phyloP scores from a whole-genome alignment of 2,113 vertebrate genomes.

The Sorex araneus region DNA sequence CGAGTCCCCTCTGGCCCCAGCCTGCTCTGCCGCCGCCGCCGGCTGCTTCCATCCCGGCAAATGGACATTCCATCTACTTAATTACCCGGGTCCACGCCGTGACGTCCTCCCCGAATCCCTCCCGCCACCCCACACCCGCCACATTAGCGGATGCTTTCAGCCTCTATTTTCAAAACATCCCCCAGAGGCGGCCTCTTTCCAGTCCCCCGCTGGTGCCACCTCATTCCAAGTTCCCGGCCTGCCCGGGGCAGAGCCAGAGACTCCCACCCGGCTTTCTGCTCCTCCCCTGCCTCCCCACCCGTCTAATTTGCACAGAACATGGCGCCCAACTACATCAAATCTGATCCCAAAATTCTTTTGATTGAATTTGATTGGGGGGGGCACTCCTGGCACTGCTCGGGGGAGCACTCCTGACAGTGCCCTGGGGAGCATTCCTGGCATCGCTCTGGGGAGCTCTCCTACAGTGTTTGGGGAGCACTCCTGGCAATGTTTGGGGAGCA shows the following conservation, averaged over 20 bases:
- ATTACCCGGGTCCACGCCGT: slow-evolving; percentile 47
- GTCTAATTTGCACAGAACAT: neutral
- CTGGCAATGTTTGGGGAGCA: too few species aligned
- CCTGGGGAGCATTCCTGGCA: too few species aligned
- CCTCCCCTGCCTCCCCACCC: neutral
- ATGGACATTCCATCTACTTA: slow-evolving; percentile 60
- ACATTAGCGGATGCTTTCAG: slow-evolving; percentile 54
- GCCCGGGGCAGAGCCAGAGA: too few species aligned
- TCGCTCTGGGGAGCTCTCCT: too few species aligned
- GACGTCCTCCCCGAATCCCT: neutral
- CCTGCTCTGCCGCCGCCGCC: neutral
- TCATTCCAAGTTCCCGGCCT: neutral
- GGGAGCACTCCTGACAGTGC: too few species aligned
- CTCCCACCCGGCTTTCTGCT: neutral
- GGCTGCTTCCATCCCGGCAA: slow-evolving; percentile 32
- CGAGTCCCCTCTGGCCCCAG: neutral
- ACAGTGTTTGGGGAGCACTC: too few species aligned
- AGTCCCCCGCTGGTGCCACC: neutral
- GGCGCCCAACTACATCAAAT: too few species aligned
- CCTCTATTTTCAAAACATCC: neutral
- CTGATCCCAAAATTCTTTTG: slow-evolving; percentile 3
- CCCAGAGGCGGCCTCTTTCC: neutral
- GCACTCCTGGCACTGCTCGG: too few species aligned
- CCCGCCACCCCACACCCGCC: neutral
- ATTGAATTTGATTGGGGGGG: too few species aligned